Evolutionary conservation across 2,888 invertebrate species (phyloP).

Genomic region (Ophraella communa): DNA sequence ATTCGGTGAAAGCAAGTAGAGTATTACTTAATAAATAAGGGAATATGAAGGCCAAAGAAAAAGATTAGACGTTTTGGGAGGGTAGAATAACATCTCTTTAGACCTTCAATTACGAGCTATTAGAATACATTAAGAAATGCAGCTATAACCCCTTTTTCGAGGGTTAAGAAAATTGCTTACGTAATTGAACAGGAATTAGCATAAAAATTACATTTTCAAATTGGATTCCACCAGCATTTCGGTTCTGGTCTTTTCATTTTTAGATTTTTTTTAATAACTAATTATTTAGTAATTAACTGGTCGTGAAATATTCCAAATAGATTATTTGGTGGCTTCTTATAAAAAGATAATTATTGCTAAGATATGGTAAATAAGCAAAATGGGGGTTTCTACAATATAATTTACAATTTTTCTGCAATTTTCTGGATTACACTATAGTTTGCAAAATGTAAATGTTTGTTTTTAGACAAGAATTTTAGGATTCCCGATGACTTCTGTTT

Average conservation of each 20-base stretch:
- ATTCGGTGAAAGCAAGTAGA: neutral
- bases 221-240: neutral
- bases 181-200: conserved; percentile 31
- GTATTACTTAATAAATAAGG: conserved; percentile 17
- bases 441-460: too few species aligned
- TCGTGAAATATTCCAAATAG: neutral
- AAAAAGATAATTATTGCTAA: too few species aligned
- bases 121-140: conserved; percentile 34
- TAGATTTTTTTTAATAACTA: too few species aligned
- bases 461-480: too few species aligned
- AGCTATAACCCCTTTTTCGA: conserved; percentile 26
- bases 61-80: conserved; percentile 26
- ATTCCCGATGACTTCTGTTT: too few species aligned
- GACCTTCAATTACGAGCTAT: conserved; percentile 34
- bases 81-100: conserved; percentile 29
- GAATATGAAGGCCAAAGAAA: conserved; percentile 16
- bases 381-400: too few species aligned
- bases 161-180: conserved; percentile 28
- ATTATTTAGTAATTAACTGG: neutral
- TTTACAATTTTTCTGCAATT: too few species aligned
- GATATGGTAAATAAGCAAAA: too few species aligned
- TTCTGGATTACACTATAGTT: too few species aligned
- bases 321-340: too few species aligned
- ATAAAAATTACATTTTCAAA: conserved; percentile 31
- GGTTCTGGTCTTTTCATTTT: too few species aligned